These are phyloP conservation scores for Sylvilagus floridanus DNA, from an alignment of 2,797 vertebrate genomes.

Conservation along the genomic window DNA sequence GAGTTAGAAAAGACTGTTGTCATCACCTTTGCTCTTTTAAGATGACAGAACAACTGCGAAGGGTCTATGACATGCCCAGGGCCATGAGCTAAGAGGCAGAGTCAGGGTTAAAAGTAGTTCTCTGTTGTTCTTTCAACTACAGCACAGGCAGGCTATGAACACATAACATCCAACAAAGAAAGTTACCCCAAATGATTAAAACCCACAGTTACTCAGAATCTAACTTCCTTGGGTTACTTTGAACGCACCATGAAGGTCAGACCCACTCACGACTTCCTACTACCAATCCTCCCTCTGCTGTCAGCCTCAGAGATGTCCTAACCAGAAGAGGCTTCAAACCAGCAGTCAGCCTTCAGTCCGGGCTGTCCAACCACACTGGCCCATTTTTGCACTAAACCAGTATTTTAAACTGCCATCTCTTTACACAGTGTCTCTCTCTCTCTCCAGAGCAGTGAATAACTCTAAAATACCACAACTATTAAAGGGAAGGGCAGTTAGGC, in stretches of 20 bases:
- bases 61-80: neutral
- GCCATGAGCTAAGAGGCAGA: neutral
- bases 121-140: neutral
- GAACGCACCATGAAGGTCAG: neutral
- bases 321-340: neutral
- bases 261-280: constrained; percentile 9
- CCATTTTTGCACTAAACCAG: neutral
- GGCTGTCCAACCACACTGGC: neutral
- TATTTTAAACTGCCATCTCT: neutral
- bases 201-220: neutral
- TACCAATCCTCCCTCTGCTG: neutral
- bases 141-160: neutral
- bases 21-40: neutral
- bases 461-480: neutral
- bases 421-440: neutral
- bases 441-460: neutral
- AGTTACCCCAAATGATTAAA: neutral
- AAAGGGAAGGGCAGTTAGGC: neutral
- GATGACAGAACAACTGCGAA: neutral
- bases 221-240: constrained; percentile 14
- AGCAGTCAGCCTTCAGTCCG: neutral
- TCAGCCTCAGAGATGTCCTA: neutral
- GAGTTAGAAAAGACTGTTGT: neutral
- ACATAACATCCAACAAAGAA: neutral
- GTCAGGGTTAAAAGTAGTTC: neutral